phyloP scores from a whole-genome alignment of 1,140 invertebrate genomes.

The Ips nitidus region DNA sequence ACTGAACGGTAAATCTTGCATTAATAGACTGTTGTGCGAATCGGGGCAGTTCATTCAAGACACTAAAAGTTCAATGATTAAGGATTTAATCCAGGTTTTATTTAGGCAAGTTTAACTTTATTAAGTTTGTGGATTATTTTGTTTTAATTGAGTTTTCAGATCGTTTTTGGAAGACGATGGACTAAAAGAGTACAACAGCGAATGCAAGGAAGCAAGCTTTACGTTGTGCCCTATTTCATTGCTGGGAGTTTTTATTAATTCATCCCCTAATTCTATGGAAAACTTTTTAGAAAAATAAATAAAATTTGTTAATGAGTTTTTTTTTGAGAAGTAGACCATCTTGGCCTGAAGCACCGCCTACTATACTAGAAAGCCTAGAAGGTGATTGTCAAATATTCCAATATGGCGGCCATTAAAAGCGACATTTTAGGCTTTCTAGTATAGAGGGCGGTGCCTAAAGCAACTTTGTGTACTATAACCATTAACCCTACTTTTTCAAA shows the following conservation, averaged over 20 bases:
- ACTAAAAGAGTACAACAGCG: not conserved
- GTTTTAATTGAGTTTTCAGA: slow-evolving; percentile 5
- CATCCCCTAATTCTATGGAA: not conserved
- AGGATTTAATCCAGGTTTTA: slow-evolving; percentile 65
- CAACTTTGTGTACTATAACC: too few relatives aligned
- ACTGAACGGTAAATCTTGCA: slow-evolving; percentile 64
- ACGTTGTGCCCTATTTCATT: slow-evolving; percentile 8
- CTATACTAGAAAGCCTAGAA: too few relatives aligned
- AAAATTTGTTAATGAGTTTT: too few relatives aligned
- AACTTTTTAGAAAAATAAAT: too few relatives aligned
- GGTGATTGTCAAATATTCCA: too few relatives aligned
- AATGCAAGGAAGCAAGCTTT: not conserved
- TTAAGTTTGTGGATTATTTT: not conserved
- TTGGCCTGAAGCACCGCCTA: too few relatives aligned
- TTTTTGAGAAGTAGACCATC: too few relatives aligned
- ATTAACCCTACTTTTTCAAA: too few relatives aligned
- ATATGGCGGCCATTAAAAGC: too few relatives aligned
- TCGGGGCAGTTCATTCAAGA: slow-evolving; percentile 59
- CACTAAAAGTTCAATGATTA: slow-evolving; percentile 63
- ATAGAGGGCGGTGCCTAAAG: too few relatives aligned
- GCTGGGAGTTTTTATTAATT: slow-evolving; percentile 12
- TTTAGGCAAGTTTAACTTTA: slow-evolving; percentile 58
- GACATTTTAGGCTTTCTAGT: too few relatives aligned
- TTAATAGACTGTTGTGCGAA: slow-evolving; percentile 70
- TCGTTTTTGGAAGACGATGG: slow-evolving; percentile 5